phyloP scores from a whole-genome alignment of 2,888 invertebrate species.

The Brachypalpus laphriformis region DNA sequence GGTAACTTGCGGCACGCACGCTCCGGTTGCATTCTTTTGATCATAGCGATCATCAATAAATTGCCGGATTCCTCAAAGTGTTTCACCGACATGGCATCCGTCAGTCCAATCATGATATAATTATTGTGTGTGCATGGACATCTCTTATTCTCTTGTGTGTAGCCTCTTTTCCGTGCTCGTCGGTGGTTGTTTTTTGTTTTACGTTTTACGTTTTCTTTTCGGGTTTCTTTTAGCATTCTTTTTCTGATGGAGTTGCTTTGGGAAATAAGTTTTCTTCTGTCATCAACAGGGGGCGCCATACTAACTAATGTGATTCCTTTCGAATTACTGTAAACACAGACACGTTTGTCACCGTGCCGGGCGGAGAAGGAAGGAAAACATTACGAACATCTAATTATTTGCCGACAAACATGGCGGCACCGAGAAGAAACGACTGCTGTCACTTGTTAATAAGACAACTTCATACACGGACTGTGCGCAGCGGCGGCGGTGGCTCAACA shows the following conservation, averaged over 20 bases:
- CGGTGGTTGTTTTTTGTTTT: conserved; percentile 15
- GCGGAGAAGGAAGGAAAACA: conserved; percentile 31
- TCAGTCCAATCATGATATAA: conserved; percentile 76
- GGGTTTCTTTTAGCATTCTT: neutral
- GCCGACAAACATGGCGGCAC: conserved; percentile 65
- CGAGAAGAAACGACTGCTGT: conserved; percentile 55
- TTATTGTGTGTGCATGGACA: conserved; percentile 75
- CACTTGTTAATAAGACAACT: conserved; percentile 69
- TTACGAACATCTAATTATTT: conserved; percentile 69
- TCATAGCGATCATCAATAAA: conserved; percentile 78
- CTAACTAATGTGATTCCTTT: conserved; percentile 48
- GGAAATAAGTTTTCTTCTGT: conserved; percentile 57
- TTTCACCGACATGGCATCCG: conserved; percentile 77
- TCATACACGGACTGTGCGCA: conserved; percentile 31
- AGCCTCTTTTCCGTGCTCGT: conserved; percentile 53
- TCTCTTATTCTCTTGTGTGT: conserved; percentile 68
- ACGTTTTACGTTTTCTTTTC: neutral
- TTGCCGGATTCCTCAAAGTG: conserved; percentile 78
- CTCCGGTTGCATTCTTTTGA: conserved; percentile 77
- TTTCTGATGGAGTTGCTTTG: conserved; percentile 3
- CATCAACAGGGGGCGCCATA: conserved; percentile 67
- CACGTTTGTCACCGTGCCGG: conserved; percentile 35
- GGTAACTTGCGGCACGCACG: conserved; percentile 75
- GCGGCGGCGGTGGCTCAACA: conserved; percentile 3
- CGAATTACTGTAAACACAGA: conserved; percentile 58